Conservation (phyloP, 2,113 vertebrate species). For the Spea bombifrons region DNA sequence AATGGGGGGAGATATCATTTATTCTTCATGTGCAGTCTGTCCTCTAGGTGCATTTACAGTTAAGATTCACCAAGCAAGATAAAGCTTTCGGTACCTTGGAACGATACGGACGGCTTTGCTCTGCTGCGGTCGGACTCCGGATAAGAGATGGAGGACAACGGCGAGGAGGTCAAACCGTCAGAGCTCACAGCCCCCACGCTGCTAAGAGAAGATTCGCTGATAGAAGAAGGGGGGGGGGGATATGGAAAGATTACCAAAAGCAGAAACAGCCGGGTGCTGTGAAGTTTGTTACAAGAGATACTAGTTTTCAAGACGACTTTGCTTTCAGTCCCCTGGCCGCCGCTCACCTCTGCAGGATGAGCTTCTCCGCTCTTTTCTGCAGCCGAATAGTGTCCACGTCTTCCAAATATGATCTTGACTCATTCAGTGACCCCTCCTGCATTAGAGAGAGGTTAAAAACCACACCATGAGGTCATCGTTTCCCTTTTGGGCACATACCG, state of each 20-base stretch:
- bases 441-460: neutral
- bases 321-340: too few species aligned
- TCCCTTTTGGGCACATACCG: neutral
- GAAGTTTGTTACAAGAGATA: too few species aligned
- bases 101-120: neutral
- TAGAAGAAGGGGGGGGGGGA: too few species aligned
- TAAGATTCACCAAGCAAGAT: neutral
- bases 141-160: conserved; percentile 54
- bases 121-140: neutral
- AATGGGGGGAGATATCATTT: neutral
- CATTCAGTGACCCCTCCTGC: conserved; percentile 60
- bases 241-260: neutral
- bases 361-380: conserved; percentile 70
- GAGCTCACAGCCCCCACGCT: conserved; percentile 65
- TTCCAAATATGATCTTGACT: conserved; percentile 59
- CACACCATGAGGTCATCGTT: neutral
- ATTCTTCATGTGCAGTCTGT: neutral
- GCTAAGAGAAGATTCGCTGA: conserved; percentile 62
- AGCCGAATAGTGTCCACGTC: conserved; percentile 71
- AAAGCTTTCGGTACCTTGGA: neutral
- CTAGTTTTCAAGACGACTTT: too few species aligned
- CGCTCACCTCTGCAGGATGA: conserved; percentile 73
- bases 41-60: neutral
- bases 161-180: conserved; percentile 63
- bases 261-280: neutral